phyloP scores from a whole-genome alignment of 2,113 vertebrate genomes.

The Hydropotes inermis region DNA sequence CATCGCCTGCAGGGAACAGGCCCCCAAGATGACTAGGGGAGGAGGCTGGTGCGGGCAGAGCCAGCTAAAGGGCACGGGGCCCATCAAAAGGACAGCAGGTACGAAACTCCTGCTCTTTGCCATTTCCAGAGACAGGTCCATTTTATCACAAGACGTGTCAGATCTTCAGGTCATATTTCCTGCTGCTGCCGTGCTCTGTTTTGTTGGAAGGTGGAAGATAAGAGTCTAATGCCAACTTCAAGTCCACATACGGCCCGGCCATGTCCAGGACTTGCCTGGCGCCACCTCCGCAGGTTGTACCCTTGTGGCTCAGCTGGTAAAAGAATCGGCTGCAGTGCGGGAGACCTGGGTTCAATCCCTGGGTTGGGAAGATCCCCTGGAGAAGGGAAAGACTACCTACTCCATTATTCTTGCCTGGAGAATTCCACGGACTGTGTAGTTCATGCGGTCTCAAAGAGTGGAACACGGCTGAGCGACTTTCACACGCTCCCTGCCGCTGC shows the following conservation, averaged over 20 bases:
- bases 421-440: not conserved
- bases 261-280: accelerated
- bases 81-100: not conserved
- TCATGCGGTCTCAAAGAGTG: not conserved
- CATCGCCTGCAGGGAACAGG: not conserved
- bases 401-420: not conserved
- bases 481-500: accelerated
- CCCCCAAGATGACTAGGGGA: accelerated
- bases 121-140: not conserved
- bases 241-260: not conserved
- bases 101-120: not conserved
- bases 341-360: not conserved
- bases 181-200: not conserved
- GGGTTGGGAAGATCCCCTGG: not conserved
- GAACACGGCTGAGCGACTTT: not conserved
- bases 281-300: accelerated
- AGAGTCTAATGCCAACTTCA: not conserved
- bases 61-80: not conserved
- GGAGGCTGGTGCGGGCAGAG: not conserved
- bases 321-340: accelerated
- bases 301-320: not conserved
- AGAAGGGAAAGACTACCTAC: not conserved
- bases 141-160: not conserved
- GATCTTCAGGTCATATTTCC: not conserved
- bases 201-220: not conserved